Evolutionary conservation across 2,113 vertebrate genomes (phyloP).

Genomic region (Actinemys pallida): DNA sequence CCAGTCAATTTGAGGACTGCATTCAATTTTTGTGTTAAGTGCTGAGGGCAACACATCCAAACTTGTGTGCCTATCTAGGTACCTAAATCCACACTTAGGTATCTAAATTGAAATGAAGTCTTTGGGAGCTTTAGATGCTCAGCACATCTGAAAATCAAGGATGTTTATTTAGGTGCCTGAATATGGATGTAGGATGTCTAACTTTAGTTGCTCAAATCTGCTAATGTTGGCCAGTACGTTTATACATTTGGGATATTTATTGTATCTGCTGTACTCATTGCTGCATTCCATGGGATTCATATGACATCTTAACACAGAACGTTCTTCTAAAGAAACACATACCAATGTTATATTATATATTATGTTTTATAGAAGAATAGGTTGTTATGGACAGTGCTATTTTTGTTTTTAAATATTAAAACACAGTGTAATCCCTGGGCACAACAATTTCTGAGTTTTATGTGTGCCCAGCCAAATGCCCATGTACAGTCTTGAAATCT

Average conservation of each 20-base stretch:
- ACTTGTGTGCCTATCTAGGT: neutral
- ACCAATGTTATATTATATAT: neutral
- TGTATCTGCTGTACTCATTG: neutral
- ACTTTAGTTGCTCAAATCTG: neutral
- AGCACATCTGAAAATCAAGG: neutral
- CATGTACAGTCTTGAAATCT: neutral
- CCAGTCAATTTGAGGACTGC: neutral
- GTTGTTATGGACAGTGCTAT: neutral
- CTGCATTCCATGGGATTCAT: neutral
- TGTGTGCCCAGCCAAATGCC: neutral
- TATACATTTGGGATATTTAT: neutral
- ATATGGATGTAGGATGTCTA: neutral
- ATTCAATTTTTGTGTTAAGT: neutral
- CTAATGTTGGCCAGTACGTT: neutral
- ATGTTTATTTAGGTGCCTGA: neutral
- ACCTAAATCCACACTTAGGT: neutral
- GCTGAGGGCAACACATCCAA: neutral
- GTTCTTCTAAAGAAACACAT: neutral
- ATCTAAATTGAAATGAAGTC: neutral
- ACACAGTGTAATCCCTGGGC: neutral
- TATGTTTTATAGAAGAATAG: neutral
- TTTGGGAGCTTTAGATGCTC: slow-evolving; percentile 1
- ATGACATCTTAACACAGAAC: neutral
- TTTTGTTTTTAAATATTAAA: neutral
- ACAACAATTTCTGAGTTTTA: neutral